Evolutionary conservation across 1,140 invertebrate genomes (phyloP).

Genomic region (Nasonia vitripennis): DNA sequence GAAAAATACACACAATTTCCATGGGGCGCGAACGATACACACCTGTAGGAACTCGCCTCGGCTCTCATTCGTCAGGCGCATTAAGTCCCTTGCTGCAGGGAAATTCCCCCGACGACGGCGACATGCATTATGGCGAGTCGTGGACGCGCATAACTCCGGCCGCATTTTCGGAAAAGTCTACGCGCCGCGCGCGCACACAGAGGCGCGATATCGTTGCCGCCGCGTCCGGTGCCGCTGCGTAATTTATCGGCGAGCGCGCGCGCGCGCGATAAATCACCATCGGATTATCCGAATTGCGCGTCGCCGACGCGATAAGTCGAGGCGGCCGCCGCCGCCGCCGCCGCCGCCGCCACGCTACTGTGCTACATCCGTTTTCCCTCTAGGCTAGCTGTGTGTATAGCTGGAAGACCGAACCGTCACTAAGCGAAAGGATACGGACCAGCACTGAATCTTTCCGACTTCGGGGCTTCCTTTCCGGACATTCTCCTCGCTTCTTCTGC

Average conservation of each 20-base stretch:
- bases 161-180: slow-evolving; percentile 39
- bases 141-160: slow-evolving; percentile 33
- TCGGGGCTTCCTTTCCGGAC: not conserved
- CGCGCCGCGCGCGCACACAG: not conserved
- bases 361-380: too few relatives aligned
- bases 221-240: slow-evolving; percentile 25
- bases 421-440: not conserved
- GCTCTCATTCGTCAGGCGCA: slow-evolving; percentile 15
- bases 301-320: slow-evolving; percentile 1
- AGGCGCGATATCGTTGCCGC: slow-evolving; percentile 28
- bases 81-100: not conserved
- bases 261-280: slow-evolving; percentile 54
- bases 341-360: too few relatives aligned
- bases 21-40: not conserved
- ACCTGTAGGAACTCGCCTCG: not conserved
- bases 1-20: too few relatives aligned
- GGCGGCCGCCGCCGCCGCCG: too few relatives aligned
- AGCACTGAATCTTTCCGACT: not conserved
- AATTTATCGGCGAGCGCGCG: slow-evolving; percentile 53
- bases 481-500: too few relatives aligned
- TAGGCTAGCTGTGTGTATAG: not conserved
- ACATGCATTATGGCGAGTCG: slow-evolving; percentile 9
- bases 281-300: slow-evolving; percentile 57
- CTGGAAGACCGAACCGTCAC: not conserved
- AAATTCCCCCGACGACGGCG: not conserved